Evolutionary conservation across 2,888 invertebrate species (phyloP), one percentile per base, ranked within the genome.

Genomic region (Melieria picta): DNA sequence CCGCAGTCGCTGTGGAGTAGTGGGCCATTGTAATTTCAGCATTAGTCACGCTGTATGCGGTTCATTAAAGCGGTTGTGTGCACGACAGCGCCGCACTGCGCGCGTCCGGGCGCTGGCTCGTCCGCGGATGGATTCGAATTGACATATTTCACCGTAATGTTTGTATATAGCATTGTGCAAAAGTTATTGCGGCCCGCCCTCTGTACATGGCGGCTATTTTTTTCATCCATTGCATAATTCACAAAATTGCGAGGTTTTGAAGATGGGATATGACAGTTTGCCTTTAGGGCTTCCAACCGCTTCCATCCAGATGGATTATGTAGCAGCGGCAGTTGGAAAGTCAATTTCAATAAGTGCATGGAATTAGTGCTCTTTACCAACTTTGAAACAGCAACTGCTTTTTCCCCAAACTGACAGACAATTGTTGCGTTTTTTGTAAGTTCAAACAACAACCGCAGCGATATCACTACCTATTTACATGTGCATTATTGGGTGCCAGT

Each of bases 11-110:
- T 30, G 30, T 30, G 30, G 30, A 30, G 30, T 30, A 30, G 30
- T 30, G 30, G 30, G 30, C 30, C 30, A 30, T 30, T 30, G 30
- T 30, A 30, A 63, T 63, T 62, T 42, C 42, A 46, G 47, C 60
- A 71, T 71, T 71, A 66, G 71, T 66, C 71, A 71, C 71, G 63
- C 66, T 63, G 71, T 66, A 65, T 45, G 66, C 60, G 66, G 45
- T 71, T 57, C 55, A 62, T 62, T 61, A 62, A 62, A 62, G 66
- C 56, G 63, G 61, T 71, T 50, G 66, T 52, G 56, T 65, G 56
- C 65, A 11, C 45, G 16, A 56, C 57, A 16, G 16, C 55, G 7
- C 56, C 42, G 42, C 42, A 64, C 4, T 11, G n/a, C n/a, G 30
- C 42, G 13, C 46, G 62, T 62, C 48, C 16, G 42, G 4, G 50